Conservation (phyloP, 1,140 invertebrate species). For the Sminthurides bifidus region DNA sequence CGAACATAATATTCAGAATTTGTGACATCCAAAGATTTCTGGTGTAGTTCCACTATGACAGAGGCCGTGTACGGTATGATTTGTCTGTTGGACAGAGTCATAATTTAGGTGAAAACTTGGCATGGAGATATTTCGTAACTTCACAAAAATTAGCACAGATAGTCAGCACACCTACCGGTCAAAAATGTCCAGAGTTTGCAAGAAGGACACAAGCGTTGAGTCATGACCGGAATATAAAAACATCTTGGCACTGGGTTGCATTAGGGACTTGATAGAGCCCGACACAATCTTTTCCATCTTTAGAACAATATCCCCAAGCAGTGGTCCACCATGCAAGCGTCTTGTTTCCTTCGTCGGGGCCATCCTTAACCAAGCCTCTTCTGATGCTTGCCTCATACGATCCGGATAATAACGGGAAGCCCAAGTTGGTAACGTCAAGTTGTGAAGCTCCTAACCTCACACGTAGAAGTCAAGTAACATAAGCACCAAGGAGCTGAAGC, state of each 20-base stretch:
- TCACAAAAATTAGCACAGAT: neutral
- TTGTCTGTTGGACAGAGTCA: conserved; percentile 36
- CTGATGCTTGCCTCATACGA: neutral
- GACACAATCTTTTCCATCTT: conserved; percentile 9
- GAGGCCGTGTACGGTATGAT: conserved; percentile 34
- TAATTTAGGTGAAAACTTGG: neutral
- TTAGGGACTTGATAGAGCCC: neutral
- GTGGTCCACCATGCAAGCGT: conserved; percentile 38
- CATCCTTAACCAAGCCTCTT: neutral
- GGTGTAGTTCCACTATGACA: conserved; percentile 19
- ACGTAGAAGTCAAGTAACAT: neutral
- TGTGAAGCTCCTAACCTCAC: conserved; percentile 38
- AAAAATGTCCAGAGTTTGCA: conserved; percentile 43
- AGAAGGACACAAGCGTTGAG: conserved; percentile 59
- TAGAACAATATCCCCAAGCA: conserved; percentile 12
- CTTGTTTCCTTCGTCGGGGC: conserved; percentile 42
- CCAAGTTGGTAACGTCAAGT: conserved; percentile 61
- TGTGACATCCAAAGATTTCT: neutral
- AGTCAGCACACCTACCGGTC: neutral
- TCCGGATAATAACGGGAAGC: conserved; percentile 37
- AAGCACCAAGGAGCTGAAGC: neutral
- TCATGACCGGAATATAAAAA: conserved; percentile 72
- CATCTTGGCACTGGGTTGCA: conserved; percentile 41
- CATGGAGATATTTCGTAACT: no score
- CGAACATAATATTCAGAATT: neutral